These are phyloP conservation scores for Alviniconcha strummeri DNA, from an alignment of 2,888 invertebrate species.

Conservation along the genomic window DNA sequence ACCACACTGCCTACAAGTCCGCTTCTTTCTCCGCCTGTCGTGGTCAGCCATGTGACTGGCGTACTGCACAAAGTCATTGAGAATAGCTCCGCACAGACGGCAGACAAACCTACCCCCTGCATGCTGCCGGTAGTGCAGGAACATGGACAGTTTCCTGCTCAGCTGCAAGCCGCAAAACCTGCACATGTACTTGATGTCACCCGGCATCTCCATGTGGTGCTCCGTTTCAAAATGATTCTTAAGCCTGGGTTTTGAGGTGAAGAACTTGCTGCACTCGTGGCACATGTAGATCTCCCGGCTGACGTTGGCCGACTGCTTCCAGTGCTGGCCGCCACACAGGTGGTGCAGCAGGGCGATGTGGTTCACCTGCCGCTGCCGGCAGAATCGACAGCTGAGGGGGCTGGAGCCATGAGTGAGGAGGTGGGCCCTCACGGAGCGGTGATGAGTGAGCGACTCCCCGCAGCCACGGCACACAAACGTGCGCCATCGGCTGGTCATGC, in stretches of 20 bases:
- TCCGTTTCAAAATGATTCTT: slow-evolving; percentile 6
- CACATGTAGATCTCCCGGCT: slow-evolving; percentile 32
- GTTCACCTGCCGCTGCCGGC: slow-evolving; percentile 32
- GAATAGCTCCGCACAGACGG: slow-evolving; percentile 57
- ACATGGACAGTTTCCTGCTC: slow-evolving; percentile 54
- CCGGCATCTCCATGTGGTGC: slow-evolving; percentile 25
- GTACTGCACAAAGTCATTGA: slow-evolving; percentile 31
- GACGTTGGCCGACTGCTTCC: slow-evolving; percentile 21
- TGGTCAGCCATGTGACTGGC: slow-evolving; percentile 26
- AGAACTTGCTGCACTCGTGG: slow-evolving; percentile 26
- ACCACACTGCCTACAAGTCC: slow-evolving; percentile 17
- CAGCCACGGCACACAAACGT: slow-evolving; percentile 34
- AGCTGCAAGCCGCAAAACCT: slow-evolving; percentile 58
- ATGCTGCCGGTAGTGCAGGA: slow-evolving; percentile 60
- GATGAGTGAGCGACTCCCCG: slow-evolving; percentile 33
- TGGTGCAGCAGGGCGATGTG: slow-evolving; percentile 32
- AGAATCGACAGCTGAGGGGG: slow-evolving; percentile 35
- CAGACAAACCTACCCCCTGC: slow-evolving; percentile 56
- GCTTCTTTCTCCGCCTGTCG: slow-evolving; percentile 8
- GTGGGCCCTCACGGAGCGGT: slow-evolving; percentile 36
- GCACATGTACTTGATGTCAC: slow-evolving; percentile 43
- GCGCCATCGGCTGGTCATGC: slow-evolving; percentile 16
- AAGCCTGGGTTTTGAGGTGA: slow-evolving; percentile 18
- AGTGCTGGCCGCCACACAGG: slow-evolving; percentile 25
- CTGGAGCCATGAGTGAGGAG: slow-evolving; percentile 25